Evolutionary conservation across 2,113 vertebrate genomes (phyloP).

Genomic region (Daubentonia madagascariensis): DNA sequence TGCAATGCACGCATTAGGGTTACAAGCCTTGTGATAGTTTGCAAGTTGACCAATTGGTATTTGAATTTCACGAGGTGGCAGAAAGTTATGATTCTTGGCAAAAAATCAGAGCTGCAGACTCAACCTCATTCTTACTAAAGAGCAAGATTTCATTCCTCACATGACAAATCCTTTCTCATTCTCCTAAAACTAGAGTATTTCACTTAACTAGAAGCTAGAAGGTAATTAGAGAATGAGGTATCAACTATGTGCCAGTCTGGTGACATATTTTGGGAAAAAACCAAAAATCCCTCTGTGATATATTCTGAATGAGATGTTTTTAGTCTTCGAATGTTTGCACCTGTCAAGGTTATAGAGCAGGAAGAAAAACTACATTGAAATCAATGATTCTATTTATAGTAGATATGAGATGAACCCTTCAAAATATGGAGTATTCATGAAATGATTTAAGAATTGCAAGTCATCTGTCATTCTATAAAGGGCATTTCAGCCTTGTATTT

Average conservation of each 20-base stretch:
- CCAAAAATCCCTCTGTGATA: not conserved
- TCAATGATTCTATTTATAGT: not conserved
- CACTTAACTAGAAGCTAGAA: not conserved
- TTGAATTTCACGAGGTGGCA: not conserved
- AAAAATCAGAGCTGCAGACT: not conserved
- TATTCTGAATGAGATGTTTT: not conserved
- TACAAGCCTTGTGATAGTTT: not conserved
- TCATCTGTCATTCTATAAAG: not conserved
- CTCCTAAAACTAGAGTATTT: not conserved
- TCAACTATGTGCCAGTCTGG: not conserved
- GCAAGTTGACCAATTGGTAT: not conserved
- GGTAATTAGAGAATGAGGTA: not conserved
- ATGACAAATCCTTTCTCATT: not conserved
- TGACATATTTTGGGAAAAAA: not conserved
- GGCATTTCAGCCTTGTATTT: not conserved
- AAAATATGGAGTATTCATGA: slow-evolving; percentile 27
- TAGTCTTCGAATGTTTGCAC: not conserved
- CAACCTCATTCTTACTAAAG: not conserved
- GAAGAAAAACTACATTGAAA: not conserved
- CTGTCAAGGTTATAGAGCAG: not conserved
- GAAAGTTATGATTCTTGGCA: not conserved
- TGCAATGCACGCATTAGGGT: not conserved
- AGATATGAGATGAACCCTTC: not conserved
- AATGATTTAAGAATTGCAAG: not conserved
- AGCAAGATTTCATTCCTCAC: not conserved